Base-by-base conservation (phyloP, 2,797 vertebrate genomes). In the Sandelia bainsii region DNA sequence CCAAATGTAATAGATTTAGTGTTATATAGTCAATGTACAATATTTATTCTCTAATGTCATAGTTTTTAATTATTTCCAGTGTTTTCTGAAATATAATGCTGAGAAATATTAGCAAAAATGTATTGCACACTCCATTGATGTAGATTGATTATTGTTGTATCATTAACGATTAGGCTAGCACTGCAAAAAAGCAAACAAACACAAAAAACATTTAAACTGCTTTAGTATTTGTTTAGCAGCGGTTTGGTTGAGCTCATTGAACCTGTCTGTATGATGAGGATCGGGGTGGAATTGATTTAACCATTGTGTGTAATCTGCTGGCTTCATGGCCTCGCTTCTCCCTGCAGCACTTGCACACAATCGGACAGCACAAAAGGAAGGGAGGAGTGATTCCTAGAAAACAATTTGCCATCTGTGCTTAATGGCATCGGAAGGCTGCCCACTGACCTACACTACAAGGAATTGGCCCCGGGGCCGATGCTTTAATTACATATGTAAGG, bases 381-480 rank as follows among this genome's bases (percentile, higher is more conserved):
- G 44, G 25, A 22, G 45, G 69, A 69, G 59, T 56, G 64, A 70
- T 67, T 86, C 78, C 40, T 64, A 67, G 49, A 84, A 85, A 83
- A 84, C 75, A 81, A 79, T 90, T 90, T 80, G 69, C 80, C 83
- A 83, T 89, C 84, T 87, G 85, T 81, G 78, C 78, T 71, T 85
- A 86, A 87, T 83, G 66, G 72, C 72, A 77, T 84, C 44, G 58
- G 76, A 90, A 71, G 77, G 68, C 81, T 69, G 68, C 82, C 76
- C 76, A 77, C 71, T 32, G 29, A 72, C 62, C 79, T 57, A 72
- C 66, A 48, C 75, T 62, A 40, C 56, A 37, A 53, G 62, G 73
- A 81, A 23, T 48, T 57, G 67, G 69, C 75, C 75, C 60, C 2
- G 7, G 59, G 72, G 81, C 77, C 81, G 65, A 50, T 12, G 45